Percentiles rank a stretch among this genome's conserved stretches.
Evolutionary conservation across 2,113 vertebrate species (phyloP).

Genomic region (Oreochromis aureus): DNA sequence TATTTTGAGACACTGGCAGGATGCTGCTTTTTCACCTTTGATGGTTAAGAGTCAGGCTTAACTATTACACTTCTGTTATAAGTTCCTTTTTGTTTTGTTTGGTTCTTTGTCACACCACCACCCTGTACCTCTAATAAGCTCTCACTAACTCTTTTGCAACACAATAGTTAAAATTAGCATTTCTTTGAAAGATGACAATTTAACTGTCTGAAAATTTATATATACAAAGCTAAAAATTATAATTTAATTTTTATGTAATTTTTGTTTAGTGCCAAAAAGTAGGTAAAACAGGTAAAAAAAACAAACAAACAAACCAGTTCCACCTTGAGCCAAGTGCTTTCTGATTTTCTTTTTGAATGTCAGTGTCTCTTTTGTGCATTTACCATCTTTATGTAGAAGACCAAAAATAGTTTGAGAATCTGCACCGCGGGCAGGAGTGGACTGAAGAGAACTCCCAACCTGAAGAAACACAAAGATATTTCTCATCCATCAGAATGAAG

Average conservation of each 20-base stretch:
- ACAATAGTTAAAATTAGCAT: background rate
- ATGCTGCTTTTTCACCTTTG: background rate
- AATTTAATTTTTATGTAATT: background rate
- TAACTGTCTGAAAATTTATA: background rate
- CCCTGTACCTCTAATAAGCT: background rate
- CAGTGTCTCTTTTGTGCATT: background rate
- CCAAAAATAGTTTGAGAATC: slow-evolving; percentile 80
- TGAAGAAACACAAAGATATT: slow-evolving; percentile 39
- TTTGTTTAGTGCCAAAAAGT: background rate
- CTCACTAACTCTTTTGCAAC: background rate
- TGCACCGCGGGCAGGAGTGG: slow-evolving; percentile 84
- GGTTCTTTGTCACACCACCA: background rate
- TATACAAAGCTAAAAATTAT: background rate
- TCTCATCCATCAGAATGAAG: background rate
- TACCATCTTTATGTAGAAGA: slow-evolving; percentile 93
- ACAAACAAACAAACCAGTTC: background rate
- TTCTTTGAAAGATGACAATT: background rate
- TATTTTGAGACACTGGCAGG: background rate
- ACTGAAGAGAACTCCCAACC: slow-evolving; percentile 84
- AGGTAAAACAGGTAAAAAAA: background rate
- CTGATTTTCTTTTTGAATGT: background rate
- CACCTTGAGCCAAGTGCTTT: background rate
- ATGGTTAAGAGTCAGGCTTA: background rate
- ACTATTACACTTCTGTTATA: background rate
- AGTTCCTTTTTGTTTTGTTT: background rate